Conservation (phyloP, 2,113 vertebrate species). For the Bungarus multicinctus region DNA sequence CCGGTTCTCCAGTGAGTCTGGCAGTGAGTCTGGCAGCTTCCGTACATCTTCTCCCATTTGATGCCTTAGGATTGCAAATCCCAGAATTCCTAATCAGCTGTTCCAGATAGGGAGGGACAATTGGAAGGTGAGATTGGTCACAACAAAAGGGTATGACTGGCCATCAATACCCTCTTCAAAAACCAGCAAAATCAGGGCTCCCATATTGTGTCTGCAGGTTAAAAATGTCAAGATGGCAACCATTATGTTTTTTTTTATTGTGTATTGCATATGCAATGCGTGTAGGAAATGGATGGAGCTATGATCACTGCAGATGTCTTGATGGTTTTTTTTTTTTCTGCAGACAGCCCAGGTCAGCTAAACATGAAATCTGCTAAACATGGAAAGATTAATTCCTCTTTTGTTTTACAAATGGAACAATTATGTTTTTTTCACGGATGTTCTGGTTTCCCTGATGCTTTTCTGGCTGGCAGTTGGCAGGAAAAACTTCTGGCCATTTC, state of each 20-base stretch:
- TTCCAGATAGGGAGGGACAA: background rate
- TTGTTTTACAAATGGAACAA: background rate
- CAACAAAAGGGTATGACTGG: background rate
- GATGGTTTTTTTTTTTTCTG: background rate
- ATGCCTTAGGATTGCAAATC: background rate
- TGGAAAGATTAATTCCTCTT: background rate
- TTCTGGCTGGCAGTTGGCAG: background rate
- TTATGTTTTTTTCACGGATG: background rate
- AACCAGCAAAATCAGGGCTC: background rate
- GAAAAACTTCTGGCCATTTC: background rate
- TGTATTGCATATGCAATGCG: background rate
- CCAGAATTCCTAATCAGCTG: background rate
- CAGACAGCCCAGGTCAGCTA: background rate
- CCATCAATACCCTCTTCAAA: background rate
- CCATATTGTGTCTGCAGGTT: background rate
- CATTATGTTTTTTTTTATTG: background rate
- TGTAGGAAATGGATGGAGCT: background rate
- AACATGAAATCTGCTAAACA: background rate
- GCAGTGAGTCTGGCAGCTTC: background rate
- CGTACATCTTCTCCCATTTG: background rate
- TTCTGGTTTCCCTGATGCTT: background rate
- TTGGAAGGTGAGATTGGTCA: background rate
- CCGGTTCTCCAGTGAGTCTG: too few species aligned
- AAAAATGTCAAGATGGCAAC: background rate
- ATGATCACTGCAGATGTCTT: background rate